Evolutionary conservation across 64 coral and sea anemone species (phyloP), one percentile per base, ranked within the genome.

Genomic region (Pocillopora damicornis): DNA sequence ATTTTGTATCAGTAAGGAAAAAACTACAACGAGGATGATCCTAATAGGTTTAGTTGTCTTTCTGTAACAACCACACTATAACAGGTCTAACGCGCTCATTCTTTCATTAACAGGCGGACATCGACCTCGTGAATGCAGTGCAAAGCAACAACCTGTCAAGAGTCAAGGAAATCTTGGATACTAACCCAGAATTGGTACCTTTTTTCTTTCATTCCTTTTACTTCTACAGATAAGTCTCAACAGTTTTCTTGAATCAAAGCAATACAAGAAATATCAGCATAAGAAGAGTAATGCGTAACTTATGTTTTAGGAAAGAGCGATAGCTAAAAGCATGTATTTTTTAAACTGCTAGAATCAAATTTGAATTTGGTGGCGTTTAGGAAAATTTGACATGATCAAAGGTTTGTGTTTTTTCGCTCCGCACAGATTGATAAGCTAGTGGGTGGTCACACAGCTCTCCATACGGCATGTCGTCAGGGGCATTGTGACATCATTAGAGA

Each of bases 401-500:
- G 30, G 30, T 30, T 30, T 30, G 30, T 30, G 30, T 30, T 30
- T 30, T 76, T 51, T 45, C 20, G 17, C 38, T 42, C 35, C 30
- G 30, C 1, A 8, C 86, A 88, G 86, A 77, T 88, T 16, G 38
- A 88, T 56, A 35, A 61, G 35, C 62, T 63, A 61, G 59, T 13
- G 59, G 76, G 67, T 72, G 90, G 74, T 5, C 76, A 92, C 15
- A 69, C 90, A 58, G 35, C 72, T 7, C 90, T 92, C 59, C 90
- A 92, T 57, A n/a, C 80, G 8, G 75, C 90, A 6, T 92, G 90
- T 17, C 82, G 87, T 13, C 71, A 76, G 16, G 90, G 90, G 15
- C 75, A 91, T 23, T 76, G 89, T 77, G 89, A 91, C 13, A 64
- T 91, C 51, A 91, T 91, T 20, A 66, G 62, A 63, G 79, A 84